A percentile compares a stretch with the other conserved stretches of the same genome.
Conservation (phyloP, 2,888 invertebrate species). For the Eupithecia inturbata region DNA sequence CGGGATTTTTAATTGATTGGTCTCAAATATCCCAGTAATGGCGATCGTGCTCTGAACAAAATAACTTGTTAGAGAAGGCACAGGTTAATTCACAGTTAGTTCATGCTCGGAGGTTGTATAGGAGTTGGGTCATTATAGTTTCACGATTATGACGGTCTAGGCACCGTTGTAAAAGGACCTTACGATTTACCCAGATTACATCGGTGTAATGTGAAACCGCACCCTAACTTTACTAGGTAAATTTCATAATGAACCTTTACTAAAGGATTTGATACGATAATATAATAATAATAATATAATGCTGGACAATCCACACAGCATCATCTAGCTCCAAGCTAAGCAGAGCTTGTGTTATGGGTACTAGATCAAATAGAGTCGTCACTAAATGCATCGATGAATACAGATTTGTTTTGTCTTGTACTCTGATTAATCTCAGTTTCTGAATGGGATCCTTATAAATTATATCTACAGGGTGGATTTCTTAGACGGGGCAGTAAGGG, state of each 20-base stretch:
- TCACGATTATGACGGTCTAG: constrained; percentile 51
- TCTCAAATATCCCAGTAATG: constrained; percentile 56
- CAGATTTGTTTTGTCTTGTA: not conserved
- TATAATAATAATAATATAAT: no score
- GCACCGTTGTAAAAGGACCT: constrained; percentile 18
- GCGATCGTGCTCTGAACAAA: constrained; percentile 62
- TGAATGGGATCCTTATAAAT: not conserved
- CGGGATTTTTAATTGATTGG: constrained; percentile 60
- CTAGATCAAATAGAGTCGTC: not conserved
- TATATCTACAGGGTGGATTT: no score
- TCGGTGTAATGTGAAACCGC: constrained; percentile 10
- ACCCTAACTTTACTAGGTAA: constrained; percentile 4
- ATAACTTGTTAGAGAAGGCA: constrained; percentile 60
- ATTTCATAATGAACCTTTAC: not conserved
- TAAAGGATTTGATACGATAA: not conserved
- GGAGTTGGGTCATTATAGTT: constrained; percentile 57
- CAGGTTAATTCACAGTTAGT: constrained; percentile 39
- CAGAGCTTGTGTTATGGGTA: no score
- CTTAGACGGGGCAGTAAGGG: no score
- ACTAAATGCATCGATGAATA: not conserved
- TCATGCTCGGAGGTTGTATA: constrained; percentile 41
- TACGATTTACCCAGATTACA: constrained; percentile 41
- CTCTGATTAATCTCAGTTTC: not conserved
- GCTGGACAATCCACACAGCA: no score
- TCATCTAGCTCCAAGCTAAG: no score